phyloP scores from a whole-genome alignment of 37 sponge, comb jelly and placozoan genomes.

The Dysidea cf. avara region DNA sequence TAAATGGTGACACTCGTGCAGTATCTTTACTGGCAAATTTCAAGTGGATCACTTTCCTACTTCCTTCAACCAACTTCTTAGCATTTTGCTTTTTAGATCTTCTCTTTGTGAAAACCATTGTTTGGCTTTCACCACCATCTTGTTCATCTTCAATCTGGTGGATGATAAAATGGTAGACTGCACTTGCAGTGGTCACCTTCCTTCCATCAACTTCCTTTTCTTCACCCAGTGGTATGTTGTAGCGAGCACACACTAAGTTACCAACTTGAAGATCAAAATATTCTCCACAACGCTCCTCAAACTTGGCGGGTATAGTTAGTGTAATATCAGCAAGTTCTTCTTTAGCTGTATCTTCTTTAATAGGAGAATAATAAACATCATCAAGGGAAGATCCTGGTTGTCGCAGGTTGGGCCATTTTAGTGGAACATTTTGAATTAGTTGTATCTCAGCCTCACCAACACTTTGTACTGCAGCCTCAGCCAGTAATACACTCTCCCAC shows the following conservation, averaged over 20 bases:
- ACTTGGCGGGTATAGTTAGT: conserved; percentile 8
- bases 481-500: conserved; percentile 62
- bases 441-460: conserved; percentile 24
- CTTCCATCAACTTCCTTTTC: background rate
- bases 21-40: background rate
- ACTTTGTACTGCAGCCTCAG: conserved; percentile 64
- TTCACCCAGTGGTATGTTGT: conserved; percentile 5
- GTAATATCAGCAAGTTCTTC: conserved; percentile 2
- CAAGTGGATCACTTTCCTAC: background rate
- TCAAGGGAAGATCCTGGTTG: conserved; percentile 18
- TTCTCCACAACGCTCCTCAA: conserved; percentile 2
- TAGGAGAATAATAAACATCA: conserved; percentile 18
- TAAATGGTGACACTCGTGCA: conserved; percentile 9
- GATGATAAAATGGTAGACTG: conserved; percentile 68
- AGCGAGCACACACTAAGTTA: conserved; percentile 66
- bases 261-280: conserved; percentile 52
- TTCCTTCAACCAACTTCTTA: too few relatives aligned
- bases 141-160: background rate
- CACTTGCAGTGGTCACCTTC: background rate
- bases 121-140: background rate
- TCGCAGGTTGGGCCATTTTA: conserved; percentile 57
- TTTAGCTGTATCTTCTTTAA: conserved; percentile 1
- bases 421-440: conserved; percentile 37
- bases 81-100: too few relatives aligned
- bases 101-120: too few relatives aligned